Evolutionary conservation across 2,113 vertebrate species (phyloP).

Genomic region (Microtus montanus): DNA sequence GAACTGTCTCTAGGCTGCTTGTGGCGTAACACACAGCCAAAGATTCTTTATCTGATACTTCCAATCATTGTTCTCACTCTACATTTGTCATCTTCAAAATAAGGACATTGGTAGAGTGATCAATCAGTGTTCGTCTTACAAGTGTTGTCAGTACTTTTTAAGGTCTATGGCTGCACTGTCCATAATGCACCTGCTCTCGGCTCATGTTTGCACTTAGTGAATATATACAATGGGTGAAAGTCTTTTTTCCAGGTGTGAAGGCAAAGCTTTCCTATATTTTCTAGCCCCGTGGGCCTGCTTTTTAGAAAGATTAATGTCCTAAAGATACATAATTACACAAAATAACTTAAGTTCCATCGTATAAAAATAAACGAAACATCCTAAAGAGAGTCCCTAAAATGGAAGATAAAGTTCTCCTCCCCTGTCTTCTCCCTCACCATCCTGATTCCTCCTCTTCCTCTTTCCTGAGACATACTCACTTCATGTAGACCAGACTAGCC

Average conservation of each 20-base stretch:
- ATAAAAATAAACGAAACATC: neutral
- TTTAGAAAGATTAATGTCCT: neutral
- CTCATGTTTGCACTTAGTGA: neutral
- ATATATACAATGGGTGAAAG: neutral
- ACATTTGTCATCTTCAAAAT: neutral
- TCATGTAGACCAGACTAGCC: neutral
- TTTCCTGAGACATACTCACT: neutral
- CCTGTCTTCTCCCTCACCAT: fast-evolving
- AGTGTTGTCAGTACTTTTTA: neutral
- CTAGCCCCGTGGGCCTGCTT: neutral
- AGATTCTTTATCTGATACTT: neutral
- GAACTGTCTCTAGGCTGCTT: neutral
- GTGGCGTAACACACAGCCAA: neutral
- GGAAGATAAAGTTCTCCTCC: neutral
- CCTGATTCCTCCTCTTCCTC: neutral
- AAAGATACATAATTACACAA: neutral
- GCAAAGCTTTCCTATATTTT: neutral
- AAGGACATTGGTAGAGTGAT: slow-evolving; percentile 1
- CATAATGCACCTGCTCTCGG: neutral
- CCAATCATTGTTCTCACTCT: neutral
- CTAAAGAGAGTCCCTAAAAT: neutral
- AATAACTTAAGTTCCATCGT: neutral
- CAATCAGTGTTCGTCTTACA: neutral
- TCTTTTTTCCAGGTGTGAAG: neutral
- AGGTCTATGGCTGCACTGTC: neutral